Conservation (phyloP, 2,113 vertebrate species). For the Podocnemis expansa region DNA sequence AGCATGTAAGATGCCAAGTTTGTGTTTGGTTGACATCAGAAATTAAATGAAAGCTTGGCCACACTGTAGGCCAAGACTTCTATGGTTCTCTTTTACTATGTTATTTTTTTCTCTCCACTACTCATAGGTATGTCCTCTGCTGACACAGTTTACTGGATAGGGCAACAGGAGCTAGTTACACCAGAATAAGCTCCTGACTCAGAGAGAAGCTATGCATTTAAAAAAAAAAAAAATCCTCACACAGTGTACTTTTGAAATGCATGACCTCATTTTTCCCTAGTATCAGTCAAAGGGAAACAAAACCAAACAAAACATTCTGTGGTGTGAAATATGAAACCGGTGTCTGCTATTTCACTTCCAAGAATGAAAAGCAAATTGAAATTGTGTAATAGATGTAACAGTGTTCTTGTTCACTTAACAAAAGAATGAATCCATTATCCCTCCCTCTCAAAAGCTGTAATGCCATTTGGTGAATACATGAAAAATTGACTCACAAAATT, state of each 20-base stretch:
- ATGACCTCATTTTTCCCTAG: constrained; percentile 59
- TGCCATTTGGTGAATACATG: not conserved
- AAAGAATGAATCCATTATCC: constrained; percentile 35
- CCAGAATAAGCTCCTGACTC: constrained; percentile 63
- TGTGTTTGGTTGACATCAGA: not conserved
- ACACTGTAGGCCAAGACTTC: not conserved
- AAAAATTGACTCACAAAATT: not conserved
- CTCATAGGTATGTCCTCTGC: constrained; percentile 49
- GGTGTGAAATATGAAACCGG: constrained; percentile 20
- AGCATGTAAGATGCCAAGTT: not conserved
- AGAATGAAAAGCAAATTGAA: constrained; percentile 11
- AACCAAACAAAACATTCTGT: constrained; percentile 43
- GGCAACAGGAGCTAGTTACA: constrained; percentile 36
- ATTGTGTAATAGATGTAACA: not conserved
- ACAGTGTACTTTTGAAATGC: constrained; percentile 57
- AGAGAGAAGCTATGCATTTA: constrained; percentile 48
- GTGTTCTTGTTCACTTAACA: not conserved
- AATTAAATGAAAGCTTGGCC: constrained; percentile 3
- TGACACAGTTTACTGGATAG: constrained; percentile 61
- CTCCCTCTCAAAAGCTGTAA: not conserved
- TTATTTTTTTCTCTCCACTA: constrained; percentile 16
- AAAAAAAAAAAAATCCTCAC: constrained; percentile 66
- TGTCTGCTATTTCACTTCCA: not conserved
- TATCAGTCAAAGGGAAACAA: constrained; percentile 49
- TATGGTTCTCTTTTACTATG: not conserved